A percentile compares a stretch with the other conserved stretches of the same genome.
Conservation (phyloP, 2,797 vertebrate genomes). For the Sebastiscus albofasciatus region DNA sequence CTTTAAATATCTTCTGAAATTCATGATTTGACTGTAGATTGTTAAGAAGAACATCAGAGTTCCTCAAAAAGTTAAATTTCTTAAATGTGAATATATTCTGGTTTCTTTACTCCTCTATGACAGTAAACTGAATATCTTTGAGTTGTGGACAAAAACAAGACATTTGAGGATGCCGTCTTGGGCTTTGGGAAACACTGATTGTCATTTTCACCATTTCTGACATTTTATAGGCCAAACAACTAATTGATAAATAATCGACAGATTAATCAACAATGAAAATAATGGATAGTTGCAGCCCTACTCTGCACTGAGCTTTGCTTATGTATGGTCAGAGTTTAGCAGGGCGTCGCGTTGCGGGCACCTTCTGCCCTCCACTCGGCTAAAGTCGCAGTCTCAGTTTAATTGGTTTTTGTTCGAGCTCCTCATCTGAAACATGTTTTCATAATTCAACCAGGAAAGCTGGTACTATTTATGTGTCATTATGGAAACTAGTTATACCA, state of each 20-base stretch:
- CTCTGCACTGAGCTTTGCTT: background rate
- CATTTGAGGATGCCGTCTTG: too few relatives aligned
- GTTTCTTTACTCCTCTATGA: too few relatives aligned
- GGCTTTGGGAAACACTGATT: too few relatives aligned
- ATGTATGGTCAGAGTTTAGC: background rate
- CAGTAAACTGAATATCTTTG: too few relatives aligned
- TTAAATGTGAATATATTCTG: too few relatives aligned
- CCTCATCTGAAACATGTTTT: slow-evolving; percentile 17
- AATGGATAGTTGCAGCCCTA: too few relatives aligned
- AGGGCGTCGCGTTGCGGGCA: background rate
- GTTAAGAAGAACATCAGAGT: background rate
- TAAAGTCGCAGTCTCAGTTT: background rate
- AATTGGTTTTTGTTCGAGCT: slow-evolving; percentile 20
- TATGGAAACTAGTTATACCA: background rate
- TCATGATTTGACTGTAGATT: background rate
- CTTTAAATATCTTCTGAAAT: background rate
- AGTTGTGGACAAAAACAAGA: too few relatives aligned
- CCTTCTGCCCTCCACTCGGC: background rate
- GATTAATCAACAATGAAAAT: too few relatives aligned
- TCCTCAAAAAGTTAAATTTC: too few relatives aligned
- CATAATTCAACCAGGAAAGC: background rate
- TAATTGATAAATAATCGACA: too few relatives aligned
- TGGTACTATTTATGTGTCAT: background rate
- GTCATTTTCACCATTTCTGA: too few relatives aligned
- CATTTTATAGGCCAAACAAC: too few relatives aligned